phyloP scores from a whole-genome alignment of 2,888 invertebrate species.

The Sinotaia quadrata region DNA sequence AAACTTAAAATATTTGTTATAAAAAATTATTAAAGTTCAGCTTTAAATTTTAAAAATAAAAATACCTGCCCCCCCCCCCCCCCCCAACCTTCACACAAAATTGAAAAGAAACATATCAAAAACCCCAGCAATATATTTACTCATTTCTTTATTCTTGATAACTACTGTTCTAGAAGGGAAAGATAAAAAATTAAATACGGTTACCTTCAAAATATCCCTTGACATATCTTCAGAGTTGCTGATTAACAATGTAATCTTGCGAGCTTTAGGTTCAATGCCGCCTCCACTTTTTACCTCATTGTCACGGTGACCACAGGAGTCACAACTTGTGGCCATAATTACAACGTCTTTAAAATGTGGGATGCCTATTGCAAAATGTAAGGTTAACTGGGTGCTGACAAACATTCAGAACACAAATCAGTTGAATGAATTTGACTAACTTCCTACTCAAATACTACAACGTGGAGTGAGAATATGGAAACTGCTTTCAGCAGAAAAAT shows the following conservation, averaged over 20 bases:
- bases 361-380: conserved; percentile 77
- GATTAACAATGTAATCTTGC: conserved; percentile 83
- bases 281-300: conserved; percentile 97
- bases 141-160: background rate
- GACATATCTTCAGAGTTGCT: conserved; percentile 83
- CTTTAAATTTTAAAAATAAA: too few relatives aligned
- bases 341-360: conserved; percentile 97
- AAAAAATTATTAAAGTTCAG: too few relatives aligned
- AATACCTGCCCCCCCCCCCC: too few relatives aligned
- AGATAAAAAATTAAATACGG: background rate
- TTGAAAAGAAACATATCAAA: background rate
- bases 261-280: conserved; percentile 87
- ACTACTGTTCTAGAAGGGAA: background rate
- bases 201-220: conserved; percentile 92
- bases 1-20: too few relatives aligned
- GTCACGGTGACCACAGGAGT: conserved; percentile 89
- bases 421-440: too few relatives aligned
- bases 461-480: too few relatives aligned
- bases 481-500: background rate
- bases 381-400: too few relatives aligned
- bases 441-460: too few relatives aligned
- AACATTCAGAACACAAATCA: too few relatives aligned
- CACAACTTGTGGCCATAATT: conserved; percentile 97
- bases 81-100: background rate
- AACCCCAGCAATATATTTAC: background rate